Evolutionary conservation across 2,113 vertebrate species (phyloP), one percentile per base, ranked within the genome.

Genomic region (Nibea albiflora): DNA sequence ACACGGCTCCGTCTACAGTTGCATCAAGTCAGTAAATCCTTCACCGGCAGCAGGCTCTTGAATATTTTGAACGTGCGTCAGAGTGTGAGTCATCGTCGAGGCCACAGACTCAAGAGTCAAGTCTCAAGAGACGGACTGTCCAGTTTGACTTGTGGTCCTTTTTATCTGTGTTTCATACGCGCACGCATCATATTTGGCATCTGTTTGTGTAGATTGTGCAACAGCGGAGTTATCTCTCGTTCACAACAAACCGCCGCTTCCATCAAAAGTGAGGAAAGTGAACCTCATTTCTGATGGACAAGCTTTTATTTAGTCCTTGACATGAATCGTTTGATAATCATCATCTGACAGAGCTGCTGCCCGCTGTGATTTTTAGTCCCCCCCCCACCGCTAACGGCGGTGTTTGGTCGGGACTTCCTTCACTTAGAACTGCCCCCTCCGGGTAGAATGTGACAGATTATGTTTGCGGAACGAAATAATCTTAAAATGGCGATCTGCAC

Each of bases 51-150:
- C n/a, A 60, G 19, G 3, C 15, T 60, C 57, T 69, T 39, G 22
- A 42, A 22, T 69, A 69, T 22, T 56, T 56, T 44, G 14, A 57
- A 56, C 14, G 53, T 39, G 31, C 56, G 67, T 54, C 50, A 54
- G 10, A 39, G 64, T 19, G 17, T 68, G 49, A 70, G 50, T 70
- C 67, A 56, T 70, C 31, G 2, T 70, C 52, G 3, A 56, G 67
- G 52, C 24, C 35, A 16, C 17, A 8, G 49, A 24, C 22, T 56
- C n/a, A n/a, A n/a, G 53, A 56, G 24, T 50, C 26, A 31, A n/a
- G 28, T 68, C 19, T 68, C 49, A 53, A 31, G 49, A 53, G 28
- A n/a, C 28, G 8, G 15, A 35, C 31, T 42, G 31, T 56, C 52
- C 35, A 26, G 31, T 54, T 14, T 24, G 67, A 42, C 12, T n/a